Base-by-base conservation (phyloP, 2,888 invertebrate genomes). In the Pachymerium ferrugineum region DNA sequence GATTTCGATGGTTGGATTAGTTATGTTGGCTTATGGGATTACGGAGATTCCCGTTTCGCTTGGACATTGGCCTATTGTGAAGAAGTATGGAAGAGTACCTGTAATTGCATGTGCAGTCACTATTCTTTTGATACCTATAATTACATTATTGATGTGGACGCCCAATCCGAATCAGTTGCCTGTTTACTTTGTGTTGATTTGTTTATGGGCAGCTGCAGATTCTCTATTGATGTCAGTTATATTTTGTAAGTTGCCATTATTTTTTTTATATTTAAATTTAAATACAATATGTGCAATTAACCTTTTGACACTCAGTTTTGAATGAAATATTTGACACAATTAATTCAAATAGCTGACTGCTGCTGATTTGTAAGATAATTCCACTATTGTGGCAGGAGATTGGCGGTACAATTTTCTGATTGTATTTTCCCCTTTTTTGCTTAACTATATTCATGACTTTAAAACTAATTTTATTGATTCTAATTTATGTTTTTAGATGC, bases 1-100 rank as follows among this genome's bases (percentile, higher is more conserved):
- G n/a, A 68, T 68, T 25, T 28, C 68, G n/a, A 29, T 29, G 29
- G 68, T 68, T 10, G 68, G 68, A 68, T 25, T 29, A n/a, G 22
- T 68, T n/a, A 68, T 68, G 68, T 22, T 68, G 28, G 68, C 68
- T 68, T 68, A 25, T 68, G 68, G 68, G n/a, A 25, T 68, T 68
- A 30, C 6, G 4, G 10, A 68, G 25, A 3, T 68, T 8, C 5
- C 25, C n/a, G 28, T 25, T n/a, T 68, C 68, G 4, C 68, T 68
- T 30, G 30, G 3, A 1, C 68, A 68, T 28, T 68, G 68, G 68
- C 68, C 30, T 14, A 14, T 68, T 12, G 68, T 68, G 19, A 16
- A 28, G 30, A 29, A 30, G 29, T 25, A 25, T 68, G 68, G 68
- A 19, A 68, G 68, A 25, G n/a, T n/a, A n/a, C 68, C 30, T 30